Base-by-base conservation (phyloP, 2,797 vertebrate species). In the Telmatherina bonti region DNA sequence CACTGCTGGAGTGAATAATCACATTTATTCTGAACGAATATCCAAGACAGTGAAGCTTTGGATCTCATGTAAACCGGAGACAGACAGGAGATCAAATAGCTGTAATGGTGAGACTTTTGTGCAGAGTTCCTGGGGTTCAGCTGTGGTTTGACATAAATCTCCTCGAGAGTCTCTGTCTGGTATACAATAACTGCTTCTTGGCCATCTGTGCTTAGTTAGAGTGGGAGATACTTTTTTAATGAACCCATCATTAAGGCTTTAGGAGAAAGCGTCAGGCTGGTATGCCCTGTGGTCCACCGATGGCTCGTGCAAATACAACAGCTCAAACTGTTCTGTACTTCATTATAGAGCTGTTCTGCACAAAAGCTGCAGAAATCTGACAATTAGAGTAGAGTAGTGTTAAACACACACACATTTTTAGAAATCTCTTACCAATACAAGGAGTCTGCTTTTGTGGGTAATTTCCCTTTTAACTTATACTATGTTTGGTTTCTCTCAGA, bases 131-230 rank as follows among this genome's bases (percentile, higher is more conserved):
- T 2, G 36, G 68, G 70, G 78, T 84, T 88, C 76, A 31, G 74
- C 78, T 76, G 70, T 54, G 75, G 82, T 87, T 83, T 82, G 74
- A 83, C 78, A 85, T 81, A 83, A 79, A 85, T 86, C 70, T 81
- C 63, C 54, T 83, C 73, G 79, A 64, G 71, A 68, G 65, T 55
- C 57, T 74, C 66, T 33, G 67, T 77, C 72, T 81, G 76, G 80
- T 83, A 68, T 60, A 67, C 38, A 68, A 59, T 51, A 82, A 77
- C 73, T 54, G 77, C 81, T 61, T 51, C 60, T 81, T 4, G 15
- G 54, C 79, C 90, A 92, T 91, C 88, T 93, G 91, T 67, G 78
- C 76, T 62, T 49, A 62, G 86, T 93, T 92, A 91, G 63, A 1
- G 55, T 62, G 72, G 62, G 47, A 82, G 84, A 90, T 89, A 81